Evolutionary conservation across 1,140 invertebrate genomes (phyloP).

Genomic region (Temnothorax curvispinosus): DNA sequence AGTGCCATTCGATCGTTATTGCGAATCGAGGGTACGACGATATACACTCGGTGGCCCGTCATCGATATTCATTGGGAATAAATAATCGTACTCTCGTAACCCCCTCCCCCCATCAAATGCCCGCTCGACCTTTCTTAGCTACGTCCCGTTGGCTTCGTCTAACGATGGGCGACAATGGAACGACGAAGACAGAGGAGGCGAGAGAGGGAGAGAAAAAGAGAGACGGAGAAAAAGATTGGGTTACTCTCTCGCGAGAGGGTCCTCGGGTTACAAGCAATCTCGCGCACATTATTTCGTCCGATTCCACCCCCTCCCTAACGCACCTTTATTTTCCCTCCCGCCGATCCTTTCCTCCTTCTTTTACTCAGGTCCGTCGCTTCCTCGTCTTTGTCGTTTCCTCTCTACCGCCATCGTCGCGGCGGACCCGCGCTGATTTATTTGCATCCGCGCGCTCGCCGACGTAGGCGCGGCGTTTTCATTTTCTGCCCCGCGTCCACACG

Average conservation of each 20-base stretch:
- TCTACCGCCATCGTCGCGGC: conserved; percentile 43
- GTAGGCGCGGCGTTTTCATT: conserved; percentile 69
- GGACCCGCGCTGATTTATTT: conserved; percentile 79
- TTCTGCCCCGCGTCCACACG: conserved; percentile 72
- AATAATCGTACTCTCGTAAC: conserved; percentile 62
- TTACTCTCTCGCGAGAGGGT: conserved; percentile 77
- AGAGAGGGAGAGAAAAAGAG: conserved; percentile 13
- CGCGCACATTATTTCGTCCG: conserved; percentile 82
- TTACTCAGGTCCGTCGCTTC: conserved; percentile 38
- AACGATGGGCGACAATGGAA: conserved; percentile 19
- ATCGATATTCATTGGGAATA: conserved; percentile 71
- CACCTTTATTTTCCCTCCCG: conserved; percentile 34
- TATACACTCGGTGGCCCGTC: conserved; percentile 66
- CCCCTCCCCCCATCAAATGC: neutral
- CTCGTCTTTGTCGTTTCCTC: conserved; percentile 17
- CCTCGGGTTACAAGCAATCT: conserved; percentile 85
- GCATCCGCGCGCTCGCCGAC: conserved; percentile 63
- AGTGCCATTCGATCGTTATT: conserved; percentile 53
- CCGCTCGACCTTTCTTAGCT: neutral
- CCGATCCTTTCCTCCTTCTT: conserved; percentile 34
- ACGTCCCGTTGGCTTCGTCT: conserved; percentile 42
- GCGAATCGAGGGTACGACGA: neutral
- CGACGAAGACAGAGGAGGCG: neutral
- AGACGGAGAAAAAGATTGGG: conserved; percentile 77
- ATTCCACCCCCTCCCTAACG: conserved; percentile 57